Conservation (phyloP, 2,888 invertebrate genomes). For the Clanis bilineata region DNA sequence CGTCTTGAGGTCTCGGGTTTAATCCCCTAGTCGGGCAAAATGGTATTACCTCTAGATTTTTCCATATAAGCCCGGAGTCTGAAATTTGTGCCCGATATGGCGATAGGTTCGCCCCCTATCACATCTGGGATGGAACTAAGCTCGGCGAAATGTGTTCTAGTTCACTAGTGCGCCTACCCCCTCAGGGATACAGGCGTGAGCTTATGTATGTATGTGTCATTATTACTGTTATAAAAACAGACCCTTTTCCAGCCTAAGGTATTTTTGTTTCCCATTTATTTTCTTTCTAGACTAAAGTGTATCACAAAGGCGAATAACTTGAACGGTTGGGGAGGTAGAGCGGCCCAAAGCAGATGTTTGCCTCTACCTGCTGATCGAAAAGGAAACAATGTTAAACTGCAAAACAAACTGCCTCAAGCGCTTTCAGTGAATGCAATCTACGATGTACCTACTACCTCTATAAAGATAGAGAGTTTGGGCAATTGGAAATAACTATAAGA, state of each 20-base stretch:
- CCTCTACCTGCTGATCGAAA: slow-evolving; percentile 62
- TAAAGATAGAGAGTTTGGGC: slow-evolving; percentile 38
- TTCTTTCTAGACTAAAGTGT: slow-evolving; percentile 26
- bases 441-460: slow-evolving; percentile 35
- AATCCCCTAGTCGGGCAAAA: too few species aligned
- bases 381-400: slow-evolving; percentile 74
- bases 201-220: too few species aligned
- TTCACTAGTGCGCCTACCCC: too few species aligned
- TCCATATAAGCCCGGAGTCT: too few species aligned
- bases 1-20: too few species aligned
- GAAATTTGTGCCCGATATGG: too few species aligned
- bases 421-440: slow-evolving; percentile 45
- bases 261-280: neutral
- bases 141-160: too few species aligned
- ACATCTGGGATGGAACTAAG: too few species aligned
- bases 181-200: too few species aligned
- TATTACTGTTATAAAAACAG: too few species aligned
- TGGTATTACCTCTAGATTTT: too few species aligned
- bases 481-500: neutral
- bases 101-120: too few species aligned
- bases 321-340: slow-evolving; percentile 40
- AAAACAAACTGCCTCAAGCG: slow-evolving; percentile 65
- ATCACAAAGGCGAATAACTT: slow-evolving; percentile 50
- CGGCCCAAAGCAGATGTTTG: slow-evolving; percentile 61
- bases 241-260: neutral